phyloP scores from a whole-genome alignment of 2,888 invertebrate species.

The Drosophila atripex region DNA sequence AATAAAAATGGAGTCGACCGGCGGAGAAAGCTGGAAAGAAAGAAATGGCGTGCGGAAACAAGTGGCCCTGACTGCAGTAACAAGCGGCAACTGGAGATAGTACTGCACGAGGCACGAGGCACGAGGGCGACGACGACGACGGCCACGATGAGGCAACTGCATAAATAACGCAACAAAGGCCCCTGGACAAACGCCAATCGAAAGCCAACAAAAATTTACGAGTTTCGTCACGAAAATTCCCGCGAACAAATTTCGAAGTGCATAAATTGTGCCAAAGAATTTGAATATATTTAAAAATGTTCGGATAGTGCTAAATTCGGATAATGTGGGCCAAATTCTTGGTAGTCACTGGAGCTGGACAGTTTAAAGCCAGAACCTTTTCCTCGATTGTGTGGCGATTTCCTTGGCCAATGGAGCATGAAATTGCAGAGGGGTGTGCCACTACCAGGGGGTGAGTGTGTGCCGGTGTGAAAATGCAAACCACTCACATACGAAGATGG shows the following conservation, averaged over 20 bases:
- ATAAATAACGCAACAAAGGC: slow-evolving; percentile 66
- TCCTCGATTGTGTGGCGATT: slow-evolving; percentile 70
- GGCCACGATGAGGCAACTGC: slow-evolving; percentile 42
- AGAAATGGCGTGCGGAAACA: slow-evolving; percentile 60
- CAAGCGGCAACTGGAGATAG: slow-evolving; percentile 49
- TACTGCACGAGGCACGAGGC: slow-evolving; percentile 38
- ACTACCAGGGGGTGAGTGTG: slow-evolving; percentile 1
- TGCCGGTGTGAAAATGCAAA: slow-evolving; percentile 57
- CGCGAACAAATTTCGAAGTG: slow-evolving; percentile 47
- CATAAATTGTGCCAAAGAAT: slow-evolving; percentile 40
- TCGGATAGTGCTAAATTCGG: background rate
- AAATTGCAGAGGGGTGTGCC: slow-evolving; percentile 57
- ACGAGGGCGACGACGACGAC: slow-evolving; percentile 9
- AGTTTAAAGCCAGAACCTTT: slow-evolving; percentile 56
- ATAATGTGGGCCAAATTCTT: slow-evolving; percentile 49
- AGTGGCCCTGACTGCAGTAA: slow-evolving; percentile 52
- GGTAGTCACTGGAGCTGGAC: slow-evolving; percentile 55
- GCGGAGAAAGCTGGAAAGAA: slow-evolving; percentile 29
- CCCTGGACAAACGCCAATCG: slow-evolving; percentile 59
- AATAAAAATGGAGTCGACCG: slow-evolving; percentile 41
- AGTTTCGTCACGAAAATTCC: slow-evolving; percentile 34
- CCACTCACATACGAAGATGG: slow-evolving; percentile 54
- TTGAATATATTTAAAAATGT: slow-evolving; percentile 21
- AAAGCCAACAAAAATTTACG: slow-evolving; percentile 59
- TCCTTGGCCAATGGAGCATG: slow-evolving; percentile 68